Evolutionary conservation across 2,888 invertebrate species (phyloP), one percentile per base, ranked within the genome.

Genomic region (Zaprionus bogoriensis): DNA sequence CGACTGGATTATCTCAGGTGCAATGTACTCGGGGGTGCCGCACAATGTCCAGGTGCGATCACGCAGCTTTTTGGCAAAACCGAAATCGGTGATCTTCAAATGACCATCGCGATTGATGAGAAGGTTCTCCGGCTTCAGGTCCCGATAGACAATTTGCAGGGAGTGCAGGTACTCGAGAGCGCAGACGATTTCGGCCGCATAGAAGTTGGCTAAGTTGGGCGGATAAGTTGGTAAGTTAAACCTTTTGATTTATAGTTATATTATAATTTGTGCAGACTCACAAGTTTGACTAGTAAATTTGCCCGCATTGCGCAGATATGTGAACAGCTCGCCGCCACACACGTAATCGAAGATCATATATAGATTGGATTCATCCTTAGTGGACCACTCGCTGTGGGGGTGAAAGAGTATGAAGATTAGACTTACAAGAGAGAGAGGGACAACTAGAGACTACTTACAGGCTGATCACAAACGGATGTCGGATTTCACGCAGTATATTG

Each of bases 331-430:
- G 7, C 99, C 99, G 9, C 99, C 98, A 76, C 97, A 97, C 2
- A 98, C 96, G 91, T 97, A 99, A 91, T 99, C 99, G 90, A 99
- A 95, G 62, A 99, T 93, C 98, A 99, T 98, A 92, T 98, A 99
- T 68, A 99, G 94, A 90, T 96, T 96, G 53, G 95, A 94, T 83
- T 96, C 94, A 90, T 98, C 98, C 89, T 96, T 96, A 85, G 96
- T 95, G 89, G 96, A 96, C 96, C 98, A 98, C 86, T 96, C 94
- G 92, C 98, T 98, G 92, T 91, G 77, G 2, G 9, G 3, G 6
- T 30, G n/a, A n/a, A 44, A 27, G 7, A 5, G 12, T 44, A 7
- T n/a, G 4, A 53, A 27, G 19, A 32, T 2, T 10, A 46, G 7
- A 44, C 1, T 39, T 10, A 10, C 14, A 1, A n/a, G 23, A 4